Conservation (phyloP, 2,113 vertebrate genomes). For the Colossoma macropomum region DNA sequence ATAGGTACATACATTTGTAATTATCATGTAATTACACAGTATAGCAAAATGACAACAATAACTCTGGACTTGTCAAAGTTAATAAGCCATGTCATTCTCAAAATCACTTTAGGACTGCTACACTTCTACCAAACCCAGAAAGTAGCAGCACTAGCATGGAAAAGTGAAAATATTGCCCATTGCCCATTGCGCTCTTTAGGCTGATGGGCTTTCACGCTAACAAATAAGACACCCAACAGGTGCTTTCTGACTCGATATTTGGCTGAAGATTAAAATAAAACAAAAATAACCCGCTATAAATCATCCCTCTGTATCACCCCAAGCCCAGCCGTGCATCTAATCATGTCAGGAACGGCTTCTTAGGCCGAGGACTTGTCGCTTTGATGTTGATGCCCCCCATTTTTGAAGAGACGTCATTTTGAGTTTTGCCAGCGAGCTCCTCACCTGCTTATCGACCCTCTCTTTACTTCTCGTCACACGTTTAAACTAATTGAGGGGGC, state of each 20-base stretch:
- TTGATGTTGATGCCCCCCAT: not conserved
- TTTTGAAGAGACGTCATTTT: slow-evolving; percentile 27
- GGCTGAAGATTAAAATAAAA: not conserved
- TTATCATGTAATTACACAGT: too few species aligned
- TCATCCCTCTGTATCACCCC: not conserved
- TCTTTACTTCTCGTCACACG: slow-evolving; percentile 19
- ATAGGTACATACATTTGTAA: too few species aligned
- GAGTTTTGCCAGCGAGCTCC: slow-evolving; percentile 3
- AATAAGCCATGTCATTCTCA: not conserved
- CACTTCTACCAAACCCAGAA: not conserved
- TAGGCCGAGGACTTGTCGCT: not conserved
- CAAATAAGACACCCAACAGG: not conserved
- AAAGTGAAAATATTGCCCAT: not conserved
- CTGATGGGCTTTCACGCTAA: slow-evolving; percentile 2
- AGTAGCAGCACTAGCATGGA: not conserved
- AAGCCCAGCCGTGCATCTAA: not conserved
- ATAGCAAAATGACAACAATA: not conserved
- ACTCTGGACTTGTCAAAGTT: not conserved
- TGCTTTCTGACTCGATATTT: not conserved
- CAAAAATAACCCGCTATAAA: not conserved
- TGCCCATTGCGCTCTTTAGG: not conserved
- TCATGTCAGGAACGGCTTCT: slow-evolving; percentile 15
- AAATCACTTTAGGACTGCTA: not conserved
- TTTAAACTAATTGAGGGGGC: slow-evolving; percentile 30
- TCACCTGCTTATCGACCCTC: slow-evolving; percentile 1